Evolutionary conservation across 2,888 invertebrate genomes (phyloP), one percentile per base, ranked within the genome.

Genomic region (Mamestra brassicae): DNA sequence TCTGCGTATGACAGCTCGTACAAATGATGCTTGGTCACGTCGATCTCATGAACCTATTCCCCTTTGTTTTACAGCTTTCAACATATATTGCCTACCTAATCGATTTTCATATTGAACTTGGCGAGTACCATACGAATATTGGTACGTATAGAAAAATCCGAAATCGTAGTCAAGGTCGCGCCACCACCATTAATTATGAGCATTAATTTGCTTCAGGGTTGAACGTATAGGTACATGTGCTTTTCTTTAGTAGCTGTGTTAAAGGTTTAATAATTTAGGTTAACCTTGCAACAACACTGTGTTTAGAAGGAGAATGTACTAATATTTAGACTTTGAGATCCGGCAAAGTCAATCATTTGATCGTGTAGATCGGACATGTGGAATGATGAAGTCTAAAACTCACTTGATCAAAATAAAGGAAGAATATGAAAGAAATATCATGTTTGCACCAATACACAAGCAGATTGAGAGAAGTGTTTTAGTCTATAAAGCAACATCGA

Each of bases 1-100:
- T 84, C 86, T 91, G 90, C 74, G 71, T 81, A 88, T 89, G 91
- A 90, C 91, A 91, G 89, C 80, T 84, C 83, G 75, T 85, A 89
- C 89, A 88, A 90, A 89, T 87, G 87, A 89, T 88, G 84, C 85
- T 84, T 83, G 72, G 82, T 85, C 87, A 84, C 80, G 83, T 83
- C 81, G 76, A 87, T 85, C 87, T 83, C 85, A 68, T 77, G 73
- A 84, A 75, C 87, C 85, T 79, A 82, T 83, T 80, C 81, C 62
- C 81, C 83, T 85, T 88, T 89, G 86, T 89, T 88, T 90, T 79
- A 81, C 76, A 75, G 80, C 66, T 85, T 83, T 85, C 78, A 80
- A 71, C 77, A 45, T 26, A 74, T 81, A 85, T 78, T 85, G 66
- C 72, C 64, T 58, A 67, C 64, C 34, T 54, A 85, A 85, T 82